phyloP scores from a whole-genome alignment of 1,140 invertebrate genomes.

The Frieseomelitta varia region DNA sequence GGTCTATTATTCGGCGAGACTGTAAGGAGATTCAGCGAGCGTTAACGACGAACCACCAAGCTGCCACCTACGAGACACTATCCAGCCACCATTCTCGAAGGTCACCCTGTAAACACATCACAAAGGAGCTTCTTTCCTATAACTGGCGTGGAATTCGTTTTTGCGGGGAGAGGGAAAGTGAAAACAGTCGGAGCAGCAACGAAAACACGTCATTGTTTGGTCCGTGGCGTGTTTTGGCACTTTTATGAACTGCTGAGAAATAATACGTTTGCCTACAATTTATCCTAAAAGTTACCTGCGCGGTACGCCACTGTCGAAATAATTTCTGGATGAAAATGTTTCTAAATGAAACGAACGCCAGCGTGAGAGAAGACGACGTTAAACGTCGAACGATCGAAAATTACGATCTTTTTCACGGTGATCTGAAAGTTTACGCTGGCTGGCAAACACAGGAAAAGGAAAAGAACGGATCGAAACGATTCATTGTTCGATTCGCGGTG shows the following conservation, averaged over 20 bases:
- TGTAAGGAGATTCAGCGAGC: neutral
- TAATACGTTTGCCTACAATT: neutral
- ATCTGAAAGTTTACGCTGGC: neutral
- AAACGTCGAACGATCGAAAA: neutral
- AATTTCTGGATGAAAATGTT: neutral
- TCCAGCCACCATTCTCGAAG: neutral
- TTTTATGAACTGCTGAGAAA: neutral
- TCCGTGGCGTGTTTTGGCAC: slow-evolving; percentile 12
- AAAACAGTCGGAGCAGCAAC: neutral
- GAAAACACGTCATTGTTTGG: slow-evolving; percentile 26
- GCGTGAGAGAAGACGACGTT: neutral
- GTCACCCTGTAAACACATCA: neutral
- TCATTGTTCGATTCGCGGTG: slow-evolving; percentile 71
- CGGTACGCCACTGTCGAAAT: neutral
- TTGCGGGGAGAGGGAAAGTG: neutral
- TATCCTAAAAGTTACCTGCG: too few species aligned
- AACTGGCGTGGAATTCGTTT: slow-evolving; percentile 23
- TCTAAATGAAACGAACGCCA: neutral
- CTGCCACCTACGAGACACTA: slow-evolving; percentile 22
- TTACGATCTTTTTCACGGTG: neutral
- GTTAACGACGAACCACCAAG: neutral
- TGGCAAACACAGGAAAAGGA: neutral
- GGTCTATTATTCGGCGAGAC: slow-evolving; percentile 49
- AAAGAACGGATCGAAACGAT: slow-evolving; percentile 59
- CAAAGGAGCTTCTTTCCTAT: slow-evolving; percentile 19